Base-by-base conservation (phyloP, 2,888 invertebrate species). In the Noctuana brunneofusca region DNA sequence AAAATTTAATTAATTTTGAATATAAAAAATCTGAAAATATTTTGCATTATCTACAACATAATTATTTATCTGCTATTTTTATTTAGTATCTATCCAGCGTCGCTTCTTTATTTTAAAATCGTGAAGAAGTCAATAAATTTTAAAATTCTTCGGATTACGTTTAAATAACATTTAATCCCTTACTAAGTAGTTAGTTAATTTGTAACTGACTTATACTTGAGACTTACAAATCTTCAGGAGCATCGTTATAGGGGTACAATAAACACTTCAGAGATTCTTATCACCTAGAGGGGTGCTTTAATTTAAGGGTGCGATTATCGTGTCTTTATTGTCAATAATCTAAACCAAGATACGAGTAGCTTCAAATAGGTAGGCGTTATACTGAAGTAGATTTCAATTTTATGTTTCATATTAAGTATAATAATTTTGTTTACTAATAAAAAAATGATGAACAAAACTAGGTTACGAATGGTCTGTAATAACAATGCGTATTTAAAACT, bases 231-330 rank as follows among this genome's bases (percentile, higher is more conserved):
- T 50, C 27, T 50, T 3, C 3, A 27, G 27, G 16, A 24, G 24
- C 8, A 41, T 24, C 46, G 30, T 56, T 43, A 56, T 27, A 11
- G 18, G 43, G 56, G 18, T 56, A 46, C 32, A 24, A 56, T 56
- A 56, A 56, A 56, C 56, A 56, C 56, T 56, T 55, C 46, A 46
- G 6, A 43, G 46, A 46, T 46, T 56, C 30, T 46, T 56, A 46
- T 46, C 56, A 52, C 32, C 16, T 20, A 43, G n/a, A 32, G 30
- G 56, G 46, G 46, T 56, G 30, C 30, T 56, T 32, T 43, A 56
- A 56, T 27, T 43, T 24, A 56, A 56, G 55, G 43, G 43, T 43
- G 30, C 27, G 43, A 43, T 56, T 46, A 56, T 56, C 43, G 24
- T 43, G 43, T 55, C 43, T 55, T 43, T 43, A 43, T 55, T 27